phyloP scores from a whole-genome alignment of 2,888 invertebrate genomes.

The Ornithoptera alexandrae region DNA sequence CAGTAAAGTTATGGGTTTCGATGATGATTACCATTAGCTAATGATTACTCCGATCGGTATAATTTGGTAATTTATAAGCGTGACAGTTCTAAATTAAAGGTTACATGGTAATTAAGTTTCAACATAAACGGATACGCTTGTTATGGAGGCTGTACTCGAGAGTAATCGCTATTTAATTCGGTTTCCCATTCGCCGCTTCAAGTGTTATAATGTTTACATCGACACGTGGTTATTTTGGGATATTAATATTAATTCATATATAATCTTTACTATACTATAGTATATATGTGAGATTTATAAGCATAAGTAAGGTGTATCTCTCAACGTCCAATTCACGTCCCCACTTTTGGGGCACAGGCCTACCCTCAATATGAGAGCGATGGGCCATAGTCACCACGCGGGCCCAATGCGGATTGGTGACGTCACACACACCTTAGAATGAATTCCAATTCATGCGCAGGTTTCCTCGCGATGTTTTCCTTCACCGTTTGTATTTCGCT shows the following conservation, averaged over 20 bases:
- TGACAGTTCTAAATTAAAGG: neutral
- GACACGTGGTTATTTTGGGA: neutral
- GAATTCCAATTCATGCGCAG: no score
- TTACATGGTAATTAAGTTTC: neutral
- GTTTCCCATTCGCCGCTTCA: conserved; percentile 1
- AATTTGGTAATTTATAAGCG: neutral
- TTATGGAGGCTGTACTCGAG: neutral
- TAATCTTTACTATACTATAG: neutral
- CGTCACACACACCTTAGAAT: no score
- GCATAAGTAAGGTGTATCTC: no score
- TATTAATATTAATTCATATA: neutral
- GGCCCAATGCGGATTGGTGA: no score
- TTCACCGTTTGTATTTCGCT: no score
- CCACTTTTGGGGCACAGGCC: no score
- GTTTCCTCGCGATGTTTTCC: no score
- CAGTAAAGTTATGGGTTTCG: no score
- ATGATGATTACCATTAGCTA: neutral
- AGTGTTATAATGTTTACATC: neutral
- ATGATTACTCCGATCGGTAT: neutral
- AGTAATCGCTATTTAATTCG: neutral
- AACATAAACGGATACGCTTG: neutral
- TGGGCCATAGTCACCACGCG: no score
- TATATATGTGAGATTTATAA: neutral
- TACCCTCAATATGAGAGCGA: no score
- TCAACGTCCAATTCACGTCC: no score